A percentile compares a stretch with the other conserved stretches of the same genome.
Evolutionary conservation across 2,888 invertebrate genomes (phyloP).

Genomic region (Malacosoma neustria): DNA sequence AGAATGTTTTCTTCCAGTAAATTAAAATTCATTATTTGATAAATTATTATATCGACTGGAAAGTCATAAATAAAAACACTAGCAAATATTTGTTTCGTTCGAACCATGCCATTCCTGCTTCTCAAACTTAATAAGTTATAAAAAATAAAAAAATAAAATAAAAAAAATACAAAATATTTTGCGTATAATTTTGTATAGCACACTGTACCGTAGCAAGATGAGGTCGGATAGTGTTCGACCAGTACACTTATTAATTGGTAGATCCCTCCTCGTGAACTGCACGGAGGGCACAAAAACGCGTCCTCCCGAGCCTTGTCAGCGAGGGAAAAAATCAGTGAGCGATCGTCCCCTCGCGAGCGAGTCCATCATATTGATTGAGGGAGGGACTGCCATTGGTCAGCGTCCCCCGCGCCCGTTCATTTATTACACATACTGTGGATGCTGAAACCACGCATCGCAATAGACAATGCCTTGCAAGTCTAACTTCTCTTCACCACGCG

Average conservation of each 20-base stretch:
- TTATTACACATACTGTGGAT: constrained; percentile 75
- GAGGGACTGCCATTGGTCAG: constrained; percentile 74
- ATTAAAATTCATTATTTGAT: too few relatives aligned
- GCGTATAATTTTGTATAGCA: neutral
- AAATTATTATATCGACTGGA: too few relatives aligned
- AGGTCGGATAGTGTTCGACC: constrained; percentile 19
- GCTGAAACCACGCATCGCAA: constrained; percentile 29
- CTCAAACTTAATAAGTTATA: too few relatives aligned
- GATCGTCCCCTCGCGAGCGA: constrained; percentile 74
- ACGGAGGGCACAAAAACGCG: constrained; percentile 68
- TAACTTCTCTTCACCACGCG: too few relatives aligned
- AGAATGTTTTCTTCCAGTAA: too few relatives aligned
- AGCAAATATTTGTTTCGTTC: too few relatives aligned
- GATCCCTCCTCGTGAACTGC: constrained; percentile 57
- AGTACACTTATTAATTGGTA: constrained; percentile 66
- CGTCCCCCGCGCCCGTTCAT: constrained; percentile 72
- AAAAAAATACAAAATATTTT: neutral
- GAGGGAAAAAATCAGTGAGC: constrained; percentile 76
- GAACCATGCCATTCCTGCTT: too few relatives aligned
- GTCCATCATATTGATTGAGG: constrained; percentile 77
- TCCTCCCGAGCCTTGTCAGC: constrained; percentile 71
- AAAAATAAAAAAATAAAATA: neutral
- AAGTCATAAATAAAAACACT: too few relatives aligned
- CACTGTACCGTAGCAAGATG: constrained; percentile 8
- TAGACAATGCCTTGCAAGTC: constrained; percentile 24